Base-by-base conservation (phyloP, 2,888 invertebrate species). In the Bellardia pandia region DNA sequence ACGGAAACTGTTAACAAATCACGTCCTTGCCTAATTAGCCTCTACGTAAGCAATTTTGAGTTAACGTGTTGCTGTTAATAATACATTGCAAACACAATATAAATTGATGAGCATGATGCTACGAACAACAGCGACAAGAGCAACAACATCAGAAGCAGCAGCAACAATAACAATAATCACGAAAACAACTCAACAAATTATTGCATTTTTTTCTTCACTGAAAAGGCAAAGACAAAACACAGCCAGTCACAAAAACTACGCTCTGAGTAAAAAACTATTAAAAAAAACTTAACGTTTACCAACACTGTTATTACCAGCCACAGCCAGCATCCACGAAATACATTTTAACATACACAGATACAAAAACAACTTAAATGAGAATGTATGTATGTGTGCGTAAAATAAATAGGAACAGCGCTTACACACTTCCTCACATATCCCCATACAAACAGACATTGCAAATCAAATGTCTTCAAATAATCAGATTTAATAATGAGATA, bases 401-500 rank as follows among this genome's bases (percentile, higher is more conserved):
- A 79, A 60, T 14, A 8, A 62, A 74, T 30, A 30, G 40, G 64
- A 56, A 23, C 3, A 66, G 16, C 62, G 60, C 60, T 42, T 40
- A 53, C 56, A 53, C 56, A 79, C 74, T 60, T 40, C n/a, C 0
- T 45, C 33, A 40, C 33, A 23, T 14, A 76, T 13, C 3, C 56
- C 56, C 8, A n/a, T 75, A 16, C 78, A 40, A 30, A 83, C 79
- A 85, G 71, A 82, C 85, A 85, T 79, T 85, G 82, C 85, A 88
- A 86, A 86, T 79, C 81, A 88, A 86, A 87, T 76, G 80, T 87
- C 89, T 89, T 88, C 78, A 84, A 89, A 88, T 85, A 89, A 89
- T 89, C 89, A 88, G 89, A 89, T 89, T 88, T 82, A 89, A 89
- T 89, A 89, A 80, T 86, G 86, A 86, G 89, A 89, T 89, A 89